A percentile compares a stretch with the other conserved stretches of the same genome.
phyloP scores from a whole-genome alignment of 2,797 vertebrate genomes.

The Pseudochromis fuscus region DNA sequence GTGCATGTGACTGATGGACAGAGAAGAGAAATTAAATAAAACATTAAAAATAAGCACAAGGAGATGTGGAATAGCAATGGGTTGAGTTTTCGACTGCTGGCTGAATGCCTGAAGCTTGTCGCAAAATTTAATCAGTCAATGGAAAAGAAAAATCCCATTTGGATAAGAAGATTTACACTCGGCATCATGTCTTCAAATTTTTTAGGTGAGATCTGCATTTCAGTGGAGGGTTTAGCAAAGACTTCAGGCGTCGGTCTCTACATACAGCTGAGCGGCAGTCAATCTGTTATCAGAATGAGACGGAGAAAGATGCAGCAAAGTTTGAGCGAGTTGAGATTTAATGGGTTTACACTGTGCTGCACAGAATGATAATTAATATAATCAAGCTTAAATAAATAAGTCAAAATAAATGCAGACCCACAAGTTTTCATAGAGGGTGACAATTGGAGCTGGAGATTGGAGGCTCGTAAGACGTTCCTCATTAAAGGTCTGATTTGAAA shows the following conservation, averaged over 20 bases:
- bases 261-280: slow-evolving; percentile 28
- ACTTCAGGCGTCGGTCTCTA: slow-evolving; percentile 44
- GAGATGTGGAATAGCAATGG: slow-evolving; percentile 16
- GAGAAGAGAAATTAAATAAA: slow-evolving; percentile 49
- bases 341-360: slow-evolving; percentile 1
- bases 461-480: neutral
- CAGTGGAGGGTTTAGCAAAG: slow-evolving; percentile 38
- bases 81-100: slow-evolving; percentile 51
- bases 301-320: slow-evolving; percentile 19
- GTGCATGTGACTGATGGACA: slow-evolving; percentile 50
- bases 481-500: neutral
- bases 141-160: slow-evolving; percentile 56
- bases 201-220: slow-evolving; percentile 40
- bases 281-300: slow-evolving; percentile 39
- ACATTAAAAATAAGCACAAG: slow-evolving; percentile 34
- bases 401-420: too few relatives aligned
- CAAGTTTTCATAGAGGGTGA: neutral
- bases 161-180: slow-evolving; percentile 48
- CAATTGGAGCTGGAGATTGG: neutral
- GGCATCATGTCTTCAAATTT: slow-evolving; percentile 55
- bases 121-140: slow-evolving; percentile 64
- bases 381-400: slow-evolving; percentile 14
- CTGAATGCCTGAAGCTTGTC: slow-evolving; percentile 58
- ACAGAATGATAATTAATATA: slow-evolving; percentile 4
- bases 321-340: slow-evolving; percentile 10